Conservation (phyloP, 2,797 vertebrate genomes). For the Delichon dasypus region DNA sequence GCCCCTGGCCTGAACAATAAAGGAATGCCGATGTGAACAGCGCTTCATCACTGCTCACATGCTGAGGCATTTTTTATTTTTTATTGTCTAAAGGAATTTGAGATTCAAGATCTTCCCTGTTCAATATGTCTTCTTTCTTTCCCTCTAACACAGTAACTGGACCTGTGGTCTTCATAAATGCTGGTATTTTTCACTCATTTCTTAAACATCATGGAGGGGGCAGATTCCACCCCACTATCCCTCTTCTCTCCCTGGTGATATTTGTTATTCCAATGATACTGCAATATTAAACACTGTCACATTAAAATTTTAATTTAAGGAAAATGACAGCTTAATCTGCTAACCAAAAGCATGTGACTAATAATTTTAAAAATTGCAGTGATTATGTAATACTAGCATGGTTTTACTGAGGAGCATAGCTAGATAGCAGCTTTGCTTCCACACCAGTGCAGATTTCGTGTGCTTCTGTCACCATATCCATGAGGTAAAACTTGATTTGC, state of each 20-base stretch:
- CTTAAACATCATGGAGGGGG: not conserved
- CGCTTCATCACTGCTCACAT: not conserved
- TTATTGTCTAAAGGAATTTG: not conserved
- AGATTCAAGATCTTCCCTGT: not conserved
- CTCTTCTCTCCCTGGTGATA: not conserved
- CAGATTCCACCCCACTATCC: not conserved
- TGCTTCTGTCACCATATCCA: not conserved
- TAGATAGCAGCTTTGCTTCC: not conserved
- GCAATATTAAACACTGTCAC: not conserved
- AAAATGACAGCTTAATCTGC: constrained; percentile 37
- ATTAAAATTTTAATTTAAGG: constrained; percentile 8
- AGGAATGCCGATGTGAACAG: not conserved
- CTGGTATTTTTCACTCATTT: not conserved
- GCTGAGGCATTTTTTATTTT: not conserved
- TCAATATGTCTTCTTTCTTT: not conserved
- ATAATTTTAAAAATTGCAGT: not conserved
- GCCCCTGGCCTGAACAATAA: constrained; percentile 34
- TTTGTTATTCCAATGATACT: not conserved
- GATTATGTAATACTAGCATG: not conserved
- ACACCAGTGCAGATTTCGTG: not conserved
- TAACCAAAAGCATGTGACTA: constrained; percentile 10
- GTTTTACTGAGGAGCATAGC: not conserved
- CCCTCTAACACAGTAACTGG: not conserved
- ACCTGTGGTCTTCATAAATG: not conserved
- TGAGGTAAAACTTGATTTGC: not conserved